Evolutionary conservation across 2,113 vertebrate genomes (phyloP), one percentile per base, ranked within the genome.

Genomic region (Gulo gulo): DNA sequence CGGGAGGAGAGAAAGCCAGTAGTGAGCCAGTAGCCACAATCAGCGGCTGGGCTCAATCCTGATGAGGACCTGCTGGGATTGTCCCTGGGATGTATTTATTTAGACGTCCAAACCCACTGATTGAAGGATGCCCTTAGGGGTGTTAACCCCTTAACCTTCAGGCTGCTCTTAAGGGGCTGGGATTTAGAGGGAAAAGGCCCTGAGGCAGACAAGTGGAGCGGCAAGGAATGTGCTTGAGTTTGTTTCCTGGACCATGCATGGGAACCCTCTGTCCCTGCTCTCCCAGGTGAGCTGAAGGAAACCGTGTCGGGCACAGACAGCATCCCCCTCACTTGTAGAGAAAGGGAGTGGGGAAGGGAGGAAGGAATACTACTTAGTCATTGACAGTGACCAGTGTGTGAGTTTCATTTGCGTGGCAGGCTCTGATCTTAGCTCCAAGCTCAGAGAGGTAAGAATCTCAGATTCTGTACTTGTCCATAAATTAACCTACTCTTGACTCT

Each of bases 321-420:
- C 16, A 2, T 20, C 20, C 24, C 3, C 9, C 9, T 18, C 12
- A 11, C 31, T 57, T 16, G 61, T 39, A 47, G 61, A 36, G 29
- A 11, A 36, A n/a, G 39, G 34, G 20, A 23, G 47, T 23, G 2
- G 34, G 74, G 3, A 39, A 34, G 15, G 26, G 82, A 42, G 50
- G n/a, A 21, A 61, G 50, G 1, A 18, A 23, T 50, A 31, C 18
- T 1, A 14, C 9, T 9, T 26, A 47, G 57, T 45, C 42, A 34
- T 6, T 3, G 3, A 3, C 0, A 20, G 36, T 34, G 57, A 83
- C 6, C 2, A 21, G 6, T 2, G 16, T 1, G 26, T n/a, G 85
- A 88, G 16, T 76, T 86, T 95, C n/a, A 34, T 34, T 55, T 59
- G 45, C 52, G 42, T 23, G 9, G 26, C 18, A 23, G 78, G 39